Base-by-base conservation (phyloP, 2,888 invertebrate genomes). In the Ecdyonurus torrentis region DNA sequence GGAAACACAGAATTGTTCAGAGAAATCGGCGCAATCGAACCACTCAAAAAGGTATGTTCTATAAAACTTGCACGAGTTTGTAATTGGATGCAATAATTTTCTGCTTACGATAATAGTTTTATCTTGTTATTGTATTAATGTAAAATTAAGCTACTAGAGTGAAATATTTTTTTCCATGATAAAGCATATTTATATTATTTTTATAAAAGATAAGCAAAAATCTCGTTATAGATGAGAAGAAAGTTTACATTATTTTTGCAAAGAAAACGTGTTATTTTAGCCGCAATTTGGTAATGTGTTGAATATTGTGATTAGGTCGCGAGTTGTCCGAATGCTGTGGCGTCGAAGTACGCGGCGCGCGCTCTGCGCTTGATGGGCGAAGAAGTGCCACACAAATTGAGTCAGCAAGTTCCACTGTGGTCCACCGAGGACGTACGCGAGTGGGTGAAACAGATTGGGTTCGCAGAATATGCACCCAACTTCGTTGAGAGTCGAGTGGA, bases 401-500 rank as follows among this genome's bases (percentile, higher is more conserved):
- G 96, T 50, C 97, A 98, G 73, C 97, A 98, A 75, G 97, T 98
- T 53, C 98, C 98, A 0, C 80, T 97, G 5, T 99, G 99, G 99
- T 94, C 94, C 0, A 87, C 87, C 22, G 92, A 92, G 74, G 98
- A 99, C 74, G 98, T 99, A 0, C 82, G 89, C 69, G 95, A 97
- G 76, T 99, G 98, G 98, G 93, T 99, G 0, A 93, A 92, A 73
- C 97, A 98, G 79, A 95, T 96, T 70, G 96, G 96, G 0, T 98
- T 97, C 74, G 82, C 83, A 19, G 87, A 89, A 71, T 93, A 87
- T 70, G 85, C 89, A 1, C 80, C 77, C 1, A 87, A 87, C 73
- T 98, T 99, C 73, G 83, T 85, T 58, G 89, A 90, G 63, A 93
- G 95, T 71, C 83, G 91, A 74, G 97, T 99, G 25, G 99, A 99